Base-by-base conservation (phyloP, 1,140 invertebrate species). In the Cydia pomonella region DNA sequence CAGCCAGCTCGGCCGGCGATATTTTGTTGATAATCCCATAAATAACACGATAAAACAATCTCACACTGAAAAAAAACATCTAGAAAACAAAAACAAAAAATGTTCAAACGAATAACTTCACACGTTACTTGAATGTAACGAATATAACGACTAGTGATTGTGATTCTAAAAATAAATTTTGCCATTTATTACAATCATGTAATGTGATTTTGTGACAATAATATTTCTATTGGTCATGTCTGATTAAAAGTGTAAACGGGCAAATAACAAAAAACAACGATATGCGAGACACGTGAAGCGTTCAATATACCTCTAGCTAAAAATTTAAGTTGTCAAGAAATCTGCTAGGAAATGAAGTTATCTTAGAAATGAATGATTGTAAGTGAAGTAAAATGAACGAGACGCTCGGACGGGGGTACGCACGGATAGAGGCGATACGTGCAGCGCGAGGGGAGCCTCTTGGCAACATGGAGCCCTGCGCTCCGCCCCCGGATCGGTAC, bases 401-500 rank as follows among this genome's bases (percentile, higher is more conserved):
- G 80, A 95, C 95, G 79, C 84, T 95, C 66, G 95, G 95, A 21
- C 93, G 95, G 75, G 95, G 95, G 64, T 96, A 96, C 79, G 95
- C 95, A 80, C 95, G 92, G 76, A 93, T 93, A 25, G 91, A 93
- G 80, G 87, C 87, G 44, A 91, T 89, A 53, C 84, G 86, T 4
- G 91, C 86, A 33, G 90, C 85, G 7, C 80, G 89, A 6, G 87
- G 87, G 0, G 90, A 93, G 79, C 88, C 86, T 63, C 79, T 88
- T 72, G 84, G 87, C 3, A 83, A 82, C 16, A 81, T 89, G 73
- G 90, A 93, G 74, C 85, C 91, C 50, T 86, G 80, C 10, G 87
- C 86, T 47, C 96, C 96, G 27, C 97, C 96, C 10, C 94, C 95
- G 74, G 96, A 97, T 91, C 94, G 95, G 81, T 96, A 95, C 87